Conservation (phyloP, 2,797 vertebrate species). For the Nannoperca australis region DNA sequence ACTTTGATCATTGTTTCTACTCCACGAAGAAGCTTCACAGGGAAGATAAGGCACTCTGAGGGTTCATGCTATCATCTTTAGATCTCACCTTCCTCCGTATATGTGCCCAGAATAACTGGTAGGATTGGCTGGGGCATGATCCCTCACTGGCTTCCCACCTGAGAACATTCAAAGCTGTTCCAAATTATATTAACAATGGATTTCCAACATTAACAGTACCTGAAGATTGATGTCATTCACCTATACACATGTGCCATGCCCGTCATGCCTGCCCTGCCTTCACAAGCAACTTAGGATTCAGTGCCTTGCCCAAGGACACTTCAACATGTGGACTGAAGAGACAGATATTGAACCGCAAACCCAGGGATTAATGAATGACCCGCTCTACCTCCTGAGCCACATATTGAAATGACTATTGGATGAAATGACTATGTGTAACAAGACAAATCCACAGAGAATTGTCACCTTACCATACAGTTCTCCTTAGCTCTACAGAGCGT, state of each 20-base stretch:
- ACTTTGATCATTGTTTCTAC: background rate
- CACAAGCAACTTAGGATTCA: too few species aligned
- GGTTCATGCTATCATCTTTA: background rate
- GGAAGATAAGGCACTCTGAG: background rate
- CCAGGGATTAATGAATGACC: too few species aligned
- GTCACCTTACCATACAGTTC: background rate
- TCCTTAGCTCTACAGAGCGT: background rate
- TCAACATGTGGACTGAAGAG: too few species aligned
- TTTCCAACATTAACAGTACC: too few species aligned
- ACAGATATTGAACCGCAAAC: too few species aligned
- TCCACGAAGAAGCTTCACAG: background rate
- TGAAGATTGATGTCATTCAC: too few species aligned
- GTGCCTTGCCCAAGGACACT: too few species aligned
- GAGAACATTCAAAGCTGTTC: background rate
- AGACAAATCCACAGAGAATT: background rate
- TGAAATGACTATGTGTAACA: background rate
- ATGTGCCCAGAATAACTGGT: background rate
- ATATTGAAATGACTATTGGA: too few species aligned
- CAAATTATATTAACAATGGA: background rate
- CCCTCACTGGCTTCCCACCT: background rate
- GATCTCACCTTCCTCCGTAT: slow-evolving; percentile 2
- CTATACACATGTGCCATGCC: too few species aligned
- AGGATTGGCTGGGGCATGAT: background rate
- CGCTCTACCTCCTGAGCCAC: too few species aligned
- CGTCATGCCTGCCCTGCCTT: too few species aligned